Evolutionary conservation across 2,797 vertebrate species (phyloP).

Genomic region (Lepilemur septentrionalis): DNA sequence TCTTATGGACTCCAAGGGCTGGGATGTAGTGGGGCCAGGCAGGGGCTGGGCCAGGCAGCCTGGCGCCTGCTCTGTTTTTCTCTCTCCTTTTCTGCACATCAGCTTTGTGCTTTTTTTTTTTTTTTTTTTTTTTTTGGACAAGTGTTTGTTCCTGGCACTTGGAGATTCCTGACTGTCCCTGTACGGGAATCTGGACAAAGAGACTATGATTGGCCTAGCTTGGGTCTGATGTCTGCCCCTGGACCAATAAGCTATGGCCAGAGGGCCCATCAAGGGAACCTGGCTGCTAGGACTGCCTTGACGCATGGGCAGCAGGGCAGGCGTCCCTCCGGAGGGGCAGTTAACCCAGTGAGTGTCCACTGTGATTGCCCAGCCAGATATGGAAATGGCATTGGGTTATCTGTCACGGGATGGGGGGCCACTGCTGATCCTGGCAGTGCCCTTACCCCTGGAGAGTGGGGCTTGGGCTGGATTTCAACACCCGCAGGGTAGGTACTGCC

Average conservation of each 20-base stretch:
- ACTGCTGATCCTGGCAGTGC: rapidly evolving
- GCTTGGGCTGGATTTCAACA: rapidly evolving
- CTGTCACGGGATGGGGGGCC: not conserved
- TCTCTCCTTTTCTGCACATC: not conserved
- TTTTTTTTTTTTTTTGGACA: not conserved
- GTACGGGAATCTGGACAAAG: not conserved
- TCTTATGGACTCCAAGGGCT: no score
- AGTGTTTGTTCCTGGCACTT: not conserved
- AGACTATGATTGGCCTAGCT: not conserved
- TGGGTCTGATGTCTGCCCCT: not conserved
- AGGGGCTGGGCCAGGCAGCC: not conserved
- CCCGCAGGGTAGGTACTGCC: no score
- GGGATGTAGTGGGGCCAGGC: not conserved
- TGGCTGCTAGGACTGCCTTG: not conserved
- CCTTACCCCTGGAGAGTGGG: not conserved
- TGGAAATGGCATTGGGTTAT: rapidly evolving
- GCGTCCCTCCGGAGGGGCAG: not conserved
- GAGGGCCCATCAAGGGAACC: not conserved
- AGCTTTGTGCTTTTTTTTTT: not conserved
- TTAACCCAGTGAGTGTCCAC: not conserved
- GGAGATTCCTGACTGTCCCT: not conserved
- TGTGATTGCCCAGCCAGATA: not conserved
- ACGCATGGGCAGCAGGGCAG: rapidly evolving
- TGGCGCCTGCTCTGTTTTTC: not conserved
- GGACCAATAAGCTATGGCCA: not conserved